A percentile compares a stretch with the other conserved stretches of the same genome.
Evolutionary conservation across 1,140 invertebrate genomes (phyloP).

Genomic region (Triops longicaudatus): DNA sequence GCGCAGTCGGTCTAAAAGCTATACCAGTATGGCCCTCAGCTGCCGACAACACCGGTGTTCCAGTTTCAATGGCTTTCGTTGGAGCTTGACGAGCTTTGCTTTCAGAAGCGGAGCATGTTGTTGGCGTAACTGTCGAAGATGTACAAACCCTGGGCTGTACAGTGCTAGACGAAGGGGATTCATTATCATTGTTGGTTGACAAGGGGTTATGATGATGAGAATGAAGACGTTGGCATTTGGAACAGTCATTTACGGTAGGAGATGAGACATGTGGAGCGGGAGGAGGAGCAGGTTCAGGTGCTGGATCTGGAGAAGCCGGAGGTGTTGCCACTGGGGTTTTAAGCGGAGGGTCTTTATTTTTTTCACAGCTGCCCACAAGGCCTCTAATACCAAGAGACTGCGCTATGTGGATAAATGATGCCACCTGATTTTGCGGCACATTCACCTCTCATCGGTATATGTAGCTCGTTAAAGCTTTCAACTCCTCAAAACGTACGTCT

Average conservation of each 20-base stretch:
- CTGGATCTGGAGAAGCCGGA: neutral
- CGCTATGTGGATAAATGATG: constrained; percentile 76
- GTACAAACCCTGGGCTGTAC: neutral
- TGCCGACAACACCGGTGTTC: neutral
- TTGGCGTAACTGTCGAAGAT: neutral
- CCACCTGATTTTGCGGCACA: constrained; percentile 82
- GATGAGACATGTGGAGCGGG: neutral
- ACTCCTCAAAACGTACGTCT: constrained; percentile 81
- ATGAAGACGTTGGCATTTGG: neutral
- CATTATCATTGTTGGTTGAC: neutral
- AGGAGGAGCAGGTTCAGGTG: neutral
- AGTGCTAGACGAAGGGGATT: neutral
- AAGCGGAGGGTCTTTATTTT: constrained; percentile 37
- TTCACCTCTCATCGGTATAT: constrained; percentile 92
- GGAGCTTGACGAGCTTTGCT: neutral
- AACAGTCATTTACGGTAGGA: neutral
- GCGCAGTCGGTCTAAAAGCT: no score
- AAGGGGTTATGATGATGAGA: neutral
- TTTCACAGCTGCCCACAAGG: constrained; percentile 67
- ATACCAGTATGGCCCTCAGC: neutral
- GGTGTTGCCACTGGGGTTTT: constrained; percentile 15
- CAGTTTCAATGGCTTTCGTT: neutral
- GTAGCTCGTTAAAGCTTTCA: constrained; percentile 86
- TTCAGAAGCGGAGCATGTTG: neutral
- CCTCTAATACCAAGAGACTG: constrained; percentile 87